phyloP scores from a whole-genome alignment of 2,888 invertebrate genomes.

The Xestia rhomboidea region DNA sequence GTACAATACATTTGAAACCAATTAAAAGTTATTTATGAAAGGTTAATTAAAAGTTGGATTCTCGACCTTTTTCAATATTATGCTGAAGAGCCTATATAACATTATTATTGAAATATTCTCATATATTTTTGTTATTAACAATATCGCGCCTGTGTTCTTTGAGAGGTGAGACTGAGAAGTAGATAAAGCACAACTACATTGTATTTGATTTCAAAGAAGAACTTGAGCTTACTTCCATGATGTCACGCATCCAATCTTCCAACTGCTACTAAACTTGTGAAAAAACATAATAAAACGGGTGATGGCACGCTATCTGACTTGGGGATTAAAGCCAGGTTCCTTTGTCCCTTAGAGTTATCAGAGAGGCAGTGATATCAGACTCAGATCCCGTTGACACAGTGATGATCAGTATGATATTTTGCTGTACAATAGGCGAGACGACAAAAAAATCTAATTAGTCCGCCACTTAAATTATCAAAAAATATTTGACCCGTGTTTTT shows the following conservation, averaged over 20 bases:
- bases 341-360: neutral
- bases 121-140: neutral
- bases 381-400: neutral
- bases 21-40: slow-evolving; percentile 35
- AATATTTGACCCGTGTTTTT: too few relatives aligned
- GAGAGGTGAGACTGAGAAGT: too few relatives aligned
- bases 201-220: neutral
- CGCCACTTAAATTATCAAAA: too few relatives aligned
- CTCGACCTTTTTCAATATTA: neutral
- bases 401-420: neutral
- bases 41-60: slow-evolving; percentile 23
- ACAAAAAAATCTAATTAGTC: too few relatives aligned
- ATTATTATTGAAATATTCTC: neutral
- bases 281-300: neutral
- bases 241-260: too few relatives aligned
- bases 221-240: too few relatives aligned
- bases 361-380: neutral
- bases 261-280: neutral
- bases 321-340: too few relatives aligned
- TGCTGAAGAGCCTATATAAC: neutral
- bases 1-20: slow-evolving; percentile 32
- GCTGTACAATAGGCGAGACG: too few relatives aligned
- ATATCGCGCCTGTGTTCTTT: neutral
- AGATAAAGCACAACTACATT: neutral
- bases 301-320: neutral